Evolutionary conservation across 2,888 invertebrate species (phyloP), one percentile per base, ranked within the genome.

Genomic region (Thera obeliscata): DNA sequence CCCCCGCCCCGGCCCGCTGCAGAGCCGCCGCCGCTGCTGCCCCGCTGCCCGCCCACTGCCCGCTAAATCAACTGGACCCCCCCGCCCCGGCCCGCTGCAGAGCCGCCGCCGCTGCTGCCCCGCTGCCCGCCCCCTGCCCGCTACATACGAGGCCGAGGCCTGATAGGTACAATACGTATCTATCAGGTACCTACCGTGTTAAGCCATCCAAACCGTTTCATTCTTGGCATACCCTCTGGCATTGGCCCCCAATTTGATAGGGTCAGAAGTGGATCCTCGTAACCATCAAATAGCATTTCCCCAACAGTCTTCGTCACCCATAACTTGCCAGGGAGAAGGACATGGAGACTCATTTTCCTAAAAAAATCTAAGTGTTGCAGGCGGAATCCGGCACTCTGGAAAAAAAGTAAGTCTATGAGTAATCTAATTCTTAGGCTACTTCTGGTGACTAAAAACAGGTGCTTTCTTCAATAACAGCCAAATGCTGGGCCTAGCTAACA

Each of bases 181-280:
- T 52, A 52, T n/a, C n/a, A n/a, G n/a, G n/a, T n/a, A n/a, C 58
- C 3, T 56, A 67, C 93, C 78, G 83, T 84, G 76, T 97, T 98
- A 88, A 98, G 98, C 96, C 98, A 96, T 11, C 97, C 98, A 83
- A 98, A 98, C 78, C 94, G 95, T 79, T 98, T 98, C 70, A 95
- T 95, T 0, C 95, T 95, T 0, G 95, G 95, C 0, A 94, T 92
- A 0, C 94, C 94, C 0, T 94, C 94, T 0, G 80, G 95, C 0
- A 94, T 82, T 0, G 95, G 95, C 64, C 96, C 78, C 70, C 90
- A 92, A 70, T 94, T 94, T 0, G 96, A 96, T 69, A 96, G 84
- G 48, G 95, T 94, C 65, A 98, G 94, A 59, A 98, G 84, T 0
- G 95, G 87, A 83, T 98, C 98, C 0, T 94, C 92, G 81, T 97